Evolutionary conservation across 92 coral and sea anemone genomes (phyloP).

Genomic region (Diadumene lineata): DNA sequence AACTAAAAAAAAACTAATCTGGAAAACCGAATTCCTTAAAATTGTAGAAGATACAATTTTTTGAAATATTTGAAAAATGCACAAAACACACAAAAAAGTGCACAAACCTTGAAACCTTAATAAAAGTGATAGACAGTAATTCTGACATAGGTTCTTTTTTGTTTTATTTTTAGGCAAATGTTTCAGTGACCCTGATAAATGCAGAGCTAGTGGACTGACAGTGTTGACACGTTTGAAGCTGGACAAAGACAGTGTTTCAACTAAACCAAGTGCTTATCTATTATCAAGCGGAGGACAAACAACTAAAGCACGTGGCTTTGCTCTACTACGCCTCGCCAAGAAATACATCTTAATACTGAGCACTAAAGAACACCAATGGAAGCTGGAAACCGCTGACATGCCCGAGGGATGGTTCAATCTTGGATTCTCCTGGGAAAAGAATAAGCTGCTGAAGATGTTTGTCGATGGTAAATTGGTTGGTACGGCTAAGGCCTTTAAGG

Average conservation of each 20-base stretch:
- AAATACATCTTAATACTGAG: conserved; percentile 75
- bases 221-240: conserved; percentile 61
- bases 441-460: conserved; percentile 58
- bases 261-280: conserved; percentile 66
- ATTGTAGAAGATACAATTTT: no score
- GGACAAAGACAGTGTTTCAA: conserved; percentile 35
- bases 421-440: conserved; percentile 76
- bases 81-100: background rate
- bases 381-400: conserved; percentile 60
- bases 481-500: conserved; percentile 52
- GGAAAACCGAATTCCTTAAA: background rate
- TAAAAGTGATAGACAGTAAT: background rate
- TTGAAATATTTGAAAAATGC: background rate
- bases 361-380: conserved; percentile 77
- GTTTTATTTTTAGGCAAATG: conserved; percentile 48
- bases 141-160: background rate
- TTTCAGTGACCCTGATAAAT: conserved; percentile 78
- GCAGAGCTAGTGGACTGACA: conserved; percentile 67
- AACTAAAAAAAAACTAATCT: background rate
- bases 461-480: conserved; percentile 67
- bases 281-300: conserved; percentile 89
- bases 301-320: conserved; percentile 83
- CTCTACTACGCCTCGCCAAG: conserved; percentile 64
- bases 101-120: background rate
- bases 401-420: conserved; percentile 87